Evolutionary conservation across 2,888 invertebrate species (phyloP), one percentile per base, ranked within the genome.

Genomic region (Sphaerophoria taeniata): DNA sequence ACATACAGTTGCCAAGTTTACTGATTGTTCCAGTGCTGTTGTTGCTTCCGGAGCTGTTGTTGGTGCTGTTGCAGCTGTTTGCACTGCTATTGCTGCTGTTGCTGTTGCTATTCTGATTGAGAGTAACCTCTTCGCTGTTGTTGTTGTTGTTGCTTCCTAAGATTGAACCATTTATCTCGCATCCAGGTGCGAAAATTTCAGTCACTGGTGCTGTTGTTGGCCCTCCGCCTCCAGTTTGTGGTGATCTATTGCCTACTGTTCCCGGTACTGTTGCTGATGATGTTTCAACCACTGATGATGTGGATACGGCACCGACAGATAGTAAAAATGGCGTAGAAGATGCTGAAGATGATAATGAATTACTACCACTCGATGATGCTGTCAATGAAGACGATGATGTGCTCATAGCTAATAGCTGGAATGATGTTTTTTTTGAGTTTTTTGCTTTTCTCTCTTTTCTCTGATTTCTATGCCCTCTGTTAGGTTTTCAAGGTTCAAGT

Each of bases 281-380:
- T 47, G 85, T 69, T 63, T 72, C 81, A 73, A 85, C 85, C 72
- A 81, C 85, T 51, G 85, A 63, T 58, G 81, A 39, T 81, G 72
- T 76, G 76, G 69, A 45, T 24, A 39, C 6, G 12, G 39, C 47
- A 51, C 73, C 73, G 63, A 69, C 81, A 14, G 76, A 60, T 76
- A 77, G 53, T 51, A 85, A 77, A 63, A 76, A 70, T 45, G 81
- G 61, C 58, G 56, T 55, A 47, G 85, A 80, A 80, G 84, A 85
- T 77, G 81, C 72, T 81, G 85, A 77, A 81, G 85, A 85, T 81
- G 81, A 85, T 85, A 85, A 85, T 85, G 81, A 85, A 85, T 81
- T 81, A 81, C 81, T 85, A 85, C 85, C 85, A 85, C 85, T 85
- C 81, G 85, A 85, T 80, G 84, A 80, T 85, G 81, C 81, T 85